phyloP scores from a whole-genome alignment of 2,888 invertebrate genomes.

The Drosophila paranaensis region DNA sequence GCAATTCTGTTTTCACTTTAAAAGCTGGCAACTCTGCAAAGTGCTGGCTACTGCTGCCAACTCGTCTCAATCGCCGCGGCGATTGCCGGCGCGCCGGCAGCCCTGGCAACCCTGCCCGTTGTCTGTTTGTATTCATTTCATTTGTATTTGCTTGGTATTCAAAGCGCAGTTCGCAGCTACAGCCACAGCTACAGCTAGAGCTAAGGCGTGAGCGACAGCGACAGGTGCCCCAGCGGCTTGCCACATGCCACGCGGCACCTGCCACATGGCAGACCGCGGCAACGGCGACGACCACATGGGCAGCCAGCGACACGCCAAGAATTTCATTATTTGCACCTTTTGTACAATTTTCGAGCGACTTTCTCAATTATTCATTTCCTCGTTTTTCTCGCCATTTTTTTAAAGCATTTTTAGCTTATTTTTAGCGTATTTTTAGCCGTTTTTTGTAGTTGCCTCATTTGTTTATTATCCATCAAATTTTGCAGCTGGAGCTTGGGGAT shows the following conservation, averaged over 20 bases:
- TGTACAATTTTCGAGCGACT: constrained; percentile 67
- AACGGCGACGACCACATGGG: constrained; percentile 37
- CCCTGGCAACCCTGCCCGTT: not conserved
- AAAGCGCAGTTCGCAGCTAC: constrained; percentile 65
- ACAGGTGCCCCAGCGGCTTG: constrained; percentile 22
- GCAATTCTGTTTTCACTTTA: not conserved
- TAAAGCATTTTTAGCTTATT: not conserved
- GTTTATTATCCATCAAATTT: constrained; percentile 2
- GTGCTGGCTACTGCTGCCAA: constrained; percentile 35
- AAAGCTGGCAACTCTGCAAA: constrained; percentile 17
- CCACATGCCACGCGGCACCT: constrained; percentile 32
- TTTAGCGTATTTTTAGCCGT: not conserved
- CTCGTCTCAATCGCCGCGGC: too few species aligned
- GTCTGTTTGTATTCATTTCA: constrained; percentile 63
- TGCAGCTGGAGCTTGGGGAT: not conserved
- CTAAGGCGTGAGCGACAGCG: constrained; percentile 8
- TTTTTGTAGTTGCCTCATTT: not conserved
- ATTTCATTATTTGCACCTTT: constrained; percentile 76
- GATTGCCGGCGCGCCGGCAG: too few species aligned
- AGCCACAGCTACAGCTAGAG: constrained; percentile 15
- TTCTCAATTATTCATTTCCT: constrained; percentile 53
- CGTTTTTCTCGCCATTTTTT: constrained; percentile 20
- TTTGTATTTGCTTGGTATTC: constrained; percentile 79
- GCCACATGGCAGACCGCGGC: constrained; percentile 37
- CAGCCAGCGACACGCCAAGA: constrained; percentile 47